These are phyloP conservation scores for Phymanthus crucifer DNA, from an alignment of 92 coral and sea anemone species.

Conservation along the genomic window DNA sequence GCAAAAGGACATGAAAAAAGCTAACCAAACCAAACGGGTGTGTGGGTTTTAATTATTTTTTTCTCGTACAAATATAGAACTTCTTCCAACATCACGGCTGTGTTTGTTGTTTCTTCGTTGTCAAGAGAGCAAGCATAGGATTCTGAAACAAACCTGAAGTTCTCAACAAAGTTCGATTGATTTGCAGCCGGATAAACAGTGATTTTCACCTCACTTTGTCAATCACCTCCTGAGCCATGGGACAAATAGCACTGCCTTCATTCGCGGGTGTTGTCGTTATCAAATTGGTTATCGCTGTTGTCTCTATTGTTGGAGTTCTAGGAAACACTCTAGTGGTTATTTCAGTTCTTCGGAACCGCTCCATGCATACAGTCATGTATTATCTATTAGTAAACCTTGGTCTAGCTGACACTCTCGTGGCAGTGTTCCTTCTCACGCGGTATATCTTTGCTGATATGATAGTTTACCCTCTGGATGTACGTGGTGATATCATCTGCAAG, in stretches of 20 bases:
- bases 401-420: conserved; percentile 50
- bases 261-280: background rate
- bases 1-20: too few species aligned
- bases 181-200: too few species aligned
- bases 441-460: conserved; percentile 26
- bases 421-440: conserved; percentile 44
- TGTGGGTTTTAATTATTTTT: too few species aligned
- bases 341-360: conserved; percentile 33
- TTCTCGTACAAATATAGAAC: too few species aligned
- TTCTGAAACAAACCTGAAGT: too few species aligned
- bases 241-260: background rate
- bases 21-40: too few species aligned
- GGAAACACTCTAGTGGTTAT: conserved; percentile 51
- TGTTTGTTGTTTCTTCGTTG: too few species aligned
- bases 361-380: conserved; percentile 47
- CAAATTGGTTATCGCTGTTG: conserved; percentile 28
- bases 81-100: too few species aligned
- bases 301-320: conserved; percentile 37
- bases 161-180: too few species aligned
- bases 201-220: background rate
- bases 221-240: background rate
- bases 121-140: too few species aligned
- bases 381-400: conserved; percentile 50
- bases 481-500: conserved; percentile 46
- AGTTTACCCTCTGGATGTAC: conserved; percentile 36